Conservation (phyloP, 2,113 vertebrate genomes). For the Amazona guildingii region DNA sequence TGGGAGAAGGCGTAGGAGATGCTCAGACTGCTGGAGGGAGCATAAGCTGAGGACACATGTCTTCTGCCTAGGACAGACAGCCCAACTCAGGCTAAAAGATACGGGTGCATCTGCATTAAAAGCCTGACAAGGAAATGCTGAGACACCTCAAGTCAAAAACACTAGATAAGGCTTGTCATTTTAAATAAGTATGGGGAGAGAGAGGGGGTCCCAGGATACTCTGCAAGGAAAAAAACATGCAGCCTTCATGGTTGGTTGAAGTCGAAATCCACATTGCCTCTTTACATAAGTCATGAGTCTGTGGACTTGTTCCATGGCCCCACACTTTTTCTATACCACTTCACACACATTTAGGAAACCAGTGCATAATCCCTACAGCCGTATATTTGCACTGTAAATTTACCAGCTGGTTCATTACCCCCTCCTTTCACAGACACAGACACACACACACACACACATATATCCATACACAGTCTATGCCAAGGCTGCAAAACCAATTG, state of each 20-base stretch:
- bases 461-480: neutral
- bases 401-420: neutral
- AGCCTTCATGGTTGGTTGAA: neutral
- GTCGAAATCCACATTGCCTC: slow-evolving; percentile 14
- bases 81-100: neutral
- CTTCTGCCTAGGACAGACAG: neutral
- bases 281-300: neutral
- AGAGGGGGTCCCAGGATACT: neutral
- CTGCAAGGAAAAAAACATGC: neutral
- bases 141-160: neutral
- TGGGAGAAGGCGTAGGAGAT: neutral
- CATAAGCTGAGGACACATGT: rapidly evolving
- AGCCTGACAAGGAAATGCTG: neutral
- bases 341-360: slow-evolving; percentile 27
- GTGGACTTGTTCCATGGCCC: neutral
- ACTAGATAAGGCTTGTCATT: neutral
- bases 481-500: neutral
- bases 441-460: neutral
- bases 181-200: neutral
- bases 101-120: neutral
- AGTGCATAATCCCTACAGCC: slow-evolving; percentile 31
- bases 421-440: neutral
- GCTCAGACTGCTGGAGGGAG: neutral
- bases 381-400: slow-evolving; percentile 19
- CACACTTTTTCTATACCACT: neutral